Evolutionary conservation across 2,888 invertebrate species (phyloP).

Genomic region (Acanthoscelides obtectus): DNA sequence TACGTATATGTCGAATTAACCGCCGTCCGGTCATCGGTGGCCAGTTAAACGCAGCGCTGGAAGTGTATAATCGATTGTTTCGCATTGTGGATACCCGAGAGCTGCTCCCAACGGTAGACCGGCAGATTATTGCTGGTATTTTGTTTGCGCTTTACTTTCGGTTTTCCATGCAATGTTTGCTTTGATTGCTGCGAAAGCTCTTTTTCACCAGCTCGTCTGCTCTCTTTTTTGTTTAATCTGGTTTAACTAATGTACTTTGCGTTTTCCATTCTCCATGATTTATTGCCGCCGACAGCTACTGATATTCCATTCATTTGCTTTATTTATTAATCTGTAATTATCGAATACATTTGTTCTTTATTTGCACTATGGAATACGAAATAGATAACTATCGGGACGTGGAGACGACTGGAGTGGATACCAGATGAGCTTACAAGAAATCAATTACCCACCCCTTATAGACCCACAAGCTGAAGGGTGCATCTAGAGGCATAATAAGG

Average conservation of each 20-base stretch:
- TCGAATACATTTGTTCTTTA: no score
- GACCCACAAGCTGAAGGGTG: no score
- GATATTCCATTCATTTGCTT: conserved; percentile 15
- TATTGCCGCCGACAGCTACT: conserved; percentile 5
- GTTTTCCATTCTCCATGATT: conserved; percentile 23
- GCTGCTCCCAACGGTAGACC: conserved; percentile 12
- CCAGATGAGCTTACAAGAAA: no score
- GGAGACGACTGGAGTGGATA: no score
- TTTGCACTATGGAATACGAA: no score
- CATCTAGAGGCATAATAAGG: no score
- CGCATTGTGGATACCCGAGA: conserved; percentile 25
- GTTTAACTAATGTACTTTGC: conserved; percentile 29
- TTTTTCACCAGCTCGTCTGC: conserved; percentile 19
- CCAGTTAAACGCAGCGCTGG: conserved; percentile 15
- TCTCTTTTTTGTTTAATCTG: conserved; percentile 29
- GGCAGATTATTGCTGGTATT: conserved; percentile 33
- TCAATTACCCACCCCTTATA: no score
- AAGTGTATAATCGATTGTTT: conserved; percentile 37
- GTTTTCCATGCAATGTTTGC: conserved; percentile 28
- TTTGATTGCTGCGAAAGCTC: conserved; percentile 26
- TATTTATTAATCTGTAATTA: conserved; percentile 7
- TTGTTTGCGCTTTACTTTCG: conserved; percentile 30
- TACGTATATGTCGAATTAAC: conserved; percentile 10
- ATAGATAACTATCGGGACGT: no score
- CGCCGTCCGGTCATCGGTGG: conserved; percentile 9